Conservation (phyloP, 1,140 invertebrate species). For the Drosophila persimilis region DNA sequence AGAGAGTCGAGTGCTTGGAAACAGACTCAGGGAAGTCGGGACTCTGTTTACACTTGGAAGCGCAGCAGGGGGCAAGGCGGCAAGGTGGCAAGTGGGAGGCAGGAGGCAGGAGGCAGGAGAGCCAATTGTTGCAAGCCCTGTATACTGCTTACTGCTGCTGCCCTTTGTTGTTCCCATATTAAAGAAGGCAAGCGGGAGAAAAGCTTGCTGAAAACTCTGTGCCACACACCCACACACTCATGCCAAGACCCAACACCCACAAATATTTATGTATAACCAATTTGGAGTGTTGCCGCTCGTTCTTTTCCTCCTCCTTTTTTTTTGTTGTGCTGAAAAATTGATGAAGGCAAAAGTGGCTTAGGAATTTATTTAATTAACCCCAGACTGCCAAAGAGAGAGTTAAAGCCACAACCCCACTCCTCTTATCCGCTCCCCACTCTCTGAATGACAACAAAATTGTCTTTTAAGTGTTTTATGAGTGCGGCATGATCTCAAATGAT, state of each 20-base stretch:
- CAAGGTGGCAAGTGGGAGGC: not conserved
- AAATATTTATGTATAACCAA: slow-evolving; percentile 75
- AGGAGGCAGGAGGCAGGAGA: not conserved
- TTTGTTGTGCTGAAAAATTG: slow-evolving; percentile 54
- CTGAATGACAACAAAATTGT: slow-evolving; percentile 61
- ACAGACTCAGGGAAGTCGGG: slow-evolving; percentile 30
- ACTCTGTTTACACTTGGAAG: slow-evolving; percentile 73
- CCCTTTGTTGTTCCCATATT: slow-evolving; percentile 36
- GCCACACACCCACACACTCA: slow-evolving; percentile 26
- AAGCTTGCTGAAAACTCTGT: slow-evolving; percentile 58
- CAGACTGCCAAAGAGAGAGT: slow-evolving; percentile 41
- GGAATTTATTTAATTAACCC: slow-evolving; percentile 77
- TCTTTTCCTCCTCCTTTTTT: slow-evolving; percentile 20
- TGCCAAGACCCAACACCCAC: slow-evolving; percentile 16
- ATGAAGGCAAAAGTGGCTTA: slow-evolving; percentile 45
- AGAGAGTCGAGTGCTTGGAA: slow-evolving; percentile 39
- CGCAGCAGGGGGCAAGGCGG: slow-evolving; percentile 17
- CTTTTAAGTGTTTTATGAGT: slow-evolving; percentile 73
- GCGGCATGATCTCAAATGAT: slow-evolving; percentile 63
- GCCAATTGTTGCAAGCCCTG: slow-evolving; percentile 75
- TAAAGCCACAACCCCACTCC: slow-evolving; percentile 9
- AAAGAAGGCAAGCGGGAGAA: slow-evolving; percentile 17
- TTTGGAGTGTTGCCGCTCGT: slow-evolving; percentile 21
- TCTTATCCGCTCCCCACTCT: not conserved
- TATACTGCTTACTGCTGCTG: slow-evolving; percentile 29